A percentile compares a stretch with the other conserved stretches of the same genome.
Conservation (phyloP, 2,113 vertebrate genomes). For the Otolemur garnettii region DNA sequence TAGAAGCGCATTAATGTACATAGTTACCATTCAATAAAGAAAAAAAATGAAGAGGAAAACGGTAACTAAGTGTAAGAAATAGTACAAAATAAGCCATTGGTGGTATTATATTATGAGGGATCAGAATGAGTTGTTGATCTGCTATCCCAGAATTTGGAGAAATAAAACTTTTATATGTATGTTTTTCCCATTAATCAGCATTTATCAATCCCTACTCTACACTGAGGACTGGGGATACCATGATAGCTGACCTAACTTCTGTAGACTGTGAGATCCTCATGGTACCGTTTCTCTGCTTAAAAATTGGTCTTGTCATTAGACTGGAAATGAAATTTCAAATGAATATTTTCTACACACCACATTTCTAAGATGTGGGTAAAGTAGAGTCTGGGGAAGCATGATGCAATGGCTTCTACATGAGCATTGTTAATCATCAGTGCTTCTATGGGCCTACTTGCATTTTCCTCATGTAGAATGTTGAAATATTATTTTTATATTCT, state of each 20-base stretch:
- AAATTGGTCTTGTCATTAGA: background rate
- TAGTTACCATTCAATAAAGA: no score
- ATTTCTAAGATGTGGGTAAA: background rate
- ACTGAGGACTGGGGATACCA: no score
- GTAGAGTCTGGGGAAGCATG: background rate
- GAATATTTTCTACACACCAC: background rate
- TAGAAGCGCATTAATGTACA: no score
- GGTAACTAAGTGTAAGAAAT: background rate
- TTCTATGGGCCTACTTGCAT: background rate
- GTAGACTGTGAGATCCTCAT: background rate
- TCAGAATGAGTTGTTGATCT: background rate
- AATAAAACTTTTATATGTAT: background rate
- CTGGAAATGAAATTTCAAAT: background rate
- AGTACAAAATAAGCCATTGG: background rate
- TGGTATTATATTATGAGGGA: background rate
- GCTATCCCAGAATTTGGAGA: background rate
- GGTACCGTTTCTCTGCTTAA: background rate
- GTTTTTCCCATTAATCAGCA: background rate
- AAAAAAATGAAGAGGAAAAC: background rate
- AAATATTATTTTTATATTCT: constrained; percentile 11
- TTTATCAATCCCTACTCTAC: background rate
- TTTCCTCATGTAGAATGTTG: background rate
- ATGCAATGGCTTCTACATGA: background rate
- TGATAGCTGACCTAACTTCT: background rate
- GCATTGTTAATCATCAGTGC: background rate